Conservation (phyloP, 1,140 invertebrate species). For the Pseudomyrmex flavicornis region DNA sequence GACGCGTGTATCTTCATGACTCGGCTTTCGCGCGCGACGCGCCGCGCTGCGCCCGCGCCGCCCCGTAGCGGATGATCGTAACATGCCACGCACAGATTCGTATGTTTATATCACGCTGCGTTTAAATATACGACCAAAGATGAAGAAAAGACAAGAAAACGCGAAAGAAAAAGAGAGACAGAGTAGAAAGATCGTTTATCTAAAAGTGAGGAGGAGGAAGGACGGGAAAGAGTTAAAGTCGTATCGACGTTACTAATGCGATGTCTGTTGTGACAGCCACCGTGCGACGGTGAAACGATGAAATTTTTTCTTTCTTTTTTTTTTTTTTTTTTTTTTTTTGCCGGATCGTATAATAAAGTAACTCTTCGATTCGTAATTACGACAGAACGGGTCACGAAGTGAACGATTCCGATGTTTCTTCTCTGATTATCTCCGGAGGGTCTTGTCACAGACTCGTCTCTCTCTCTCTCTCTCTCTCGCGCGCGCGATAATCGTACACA, state of each 20-base stretch:
- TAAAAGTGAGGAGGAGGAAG: not conserved
- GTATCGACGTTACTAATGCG: constrained; percentile 58
- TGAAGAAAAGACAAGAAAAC: not conserved
- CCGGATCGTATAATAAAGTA: constrained; percentile 56
- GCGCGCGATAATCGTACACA: constrained; percentile 7
- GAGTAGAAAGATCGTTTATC: constrained; percentile 37
- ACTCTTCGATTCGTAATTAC: constrained; percentile 64
- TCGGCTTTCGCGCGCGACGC: constrained; percentile 49
- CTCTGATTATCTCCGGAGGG: constrained; percentile 53
- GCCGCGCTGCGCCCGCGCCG: not conserved
- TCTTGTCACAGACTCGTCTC: not conserved
- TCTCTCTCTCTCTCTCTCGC: not conserved
- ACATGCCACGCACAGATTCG: too few species aligned
- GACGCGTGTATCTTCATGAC: constrained; percentile 57
- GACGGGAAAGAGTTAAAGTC: not conserved
- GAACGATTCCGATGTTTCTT: constrained; percentile 54
- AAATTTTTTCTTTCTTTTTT: constrained; percentile 17
- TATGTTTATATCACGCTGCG: not conserved
- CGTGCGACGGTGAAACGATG: constrained; percentile 12
- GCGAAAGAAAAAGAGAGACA: not conserved
- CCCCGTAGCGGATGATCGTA: not conserved
- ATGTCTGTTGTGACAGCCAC: constrained; percentile 63
- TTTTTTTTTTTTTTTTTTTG: not conserved
- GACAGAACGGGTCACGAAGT: constrained; percentile 57
- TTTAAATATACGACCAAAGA: not conserved